These are phyloP conservation scores for Sclerurus mexicanus DNA, from an alignment of 2,113 vertebrate genomes.

Conservation along the genomic window DNA sequence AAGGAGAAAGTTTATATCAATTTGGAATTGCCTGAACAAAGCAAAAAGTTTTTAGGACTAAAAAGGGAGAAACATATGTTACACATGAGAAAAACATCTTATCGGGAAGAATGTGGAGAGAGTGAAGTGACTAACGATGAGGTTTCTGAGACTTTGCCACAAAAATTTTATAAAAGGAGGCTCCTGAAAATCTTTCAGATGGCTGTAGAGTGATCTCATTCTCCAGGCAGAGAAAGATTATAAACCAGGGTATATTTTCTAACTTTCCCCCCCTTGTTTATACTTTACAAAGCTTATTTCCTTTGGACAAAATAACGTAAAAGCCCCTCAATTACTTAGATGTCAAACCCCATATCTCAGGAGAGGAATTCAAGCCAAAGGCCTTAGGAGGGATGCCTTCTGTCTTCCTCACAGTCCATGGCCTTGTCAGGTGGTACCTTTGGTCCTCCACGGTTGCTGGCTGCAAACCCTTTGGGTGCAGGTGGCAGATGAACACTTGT, in stretches of 20 bases:
- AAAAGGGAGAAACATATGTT: slow-evolving; percentile 64
- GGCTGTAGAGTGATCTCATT: slow-evolving; percentile 20
- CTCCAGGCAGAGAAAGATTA: background rate
- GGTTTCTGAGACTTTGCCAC: slow-evolving; percentile 29
- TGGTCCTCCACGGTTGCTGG: background rate
- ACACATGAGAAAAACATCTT: slow-evolving; percentile 62
- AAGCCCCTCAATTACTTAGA: background rate
- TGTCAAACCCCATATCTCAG: background rate
- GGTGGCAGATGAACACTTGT: background rate
- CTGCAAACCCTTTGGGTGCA: background rate
- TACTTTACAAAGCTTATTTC: background rate
- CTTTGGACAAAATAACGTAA: background rate
- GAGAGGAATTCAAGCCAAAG: background rate
- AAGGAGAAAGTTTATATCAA: slow-evolving; percentile 27
- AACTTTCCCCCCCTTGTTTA: background rate
- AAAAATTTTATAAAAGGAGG: slow-evolving; percentile 1
- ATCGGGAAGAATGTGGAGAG: slow-evolving; percentile 55
- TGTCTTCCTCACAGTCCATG: background rate
- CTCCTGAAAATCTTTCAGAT: slow-evolving; percentile 37
- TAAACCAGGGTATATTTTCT: background rate
- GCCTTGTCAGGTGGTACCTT: background rate
- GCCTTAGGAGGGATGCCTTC: background rate
- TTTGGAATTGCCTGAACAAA: slow-evolving; percentile 61
- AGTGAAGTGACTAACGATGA: slow-evolving; percentile 50
- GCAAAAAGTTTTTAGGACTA: slow-evolving; percentile 50